A percentile compares a stretch with the other conserved stretches of the same genome.
phyloP scores from a whole-genome alignment of 2,888 invertebrate species.

The Drosophila infuscata region DNA sequence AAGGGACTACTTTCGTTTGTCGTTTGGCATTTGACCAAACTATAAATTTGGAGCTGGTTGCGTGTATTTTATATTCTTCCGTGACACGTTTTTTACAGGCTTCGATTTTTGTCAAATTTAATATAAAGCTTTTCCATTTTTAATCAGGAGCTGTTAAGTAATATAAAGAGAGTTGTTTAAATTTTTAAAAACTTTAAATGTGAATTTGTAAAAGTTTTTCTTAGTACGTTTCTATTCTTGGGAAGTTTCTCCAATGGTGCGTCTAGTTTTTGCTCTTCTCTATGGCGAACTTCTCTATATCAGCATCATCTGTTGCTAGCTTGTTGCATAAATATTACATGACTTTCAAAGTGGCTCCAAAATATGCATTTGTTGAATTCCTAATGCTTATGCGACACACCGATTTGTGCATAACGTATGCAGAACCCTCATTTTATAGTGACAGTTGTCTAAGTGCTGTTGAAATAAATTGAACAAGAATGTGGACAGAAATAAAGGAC shows the following conservation, averaged over 20 bases:
- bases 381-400: slow-evolving; percentile 9
- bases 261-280: slow-evolving; percentile 1
- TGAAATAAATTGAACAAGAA: slow-evolving; percentile 10
- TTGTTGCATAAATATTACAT: slow-evolving; percentile 30
- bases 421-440: not conserved
- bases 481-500: not conserved
- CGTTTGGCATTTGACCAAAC: not conserved
- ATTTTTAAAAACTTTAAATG: not conserved
- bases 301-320: slow-evolving; percentile 9
- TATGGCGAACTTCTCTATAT: not conserved
- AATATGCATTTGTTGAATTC: slow-evolving; percentile 23
- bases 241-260: not conserved
- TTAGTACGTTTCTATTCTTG: not conserved
- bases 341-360: slow-evolving; percentile 10
- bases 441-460: slow-evolving; percentile 28
- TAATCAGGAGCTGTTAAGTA: not conserved
- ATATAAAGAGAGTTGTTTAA: too few species aligned
- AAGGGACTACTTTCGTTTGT: slow-evolving; percentile 11
- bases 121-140: not conserved
- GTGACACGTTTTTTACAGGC: not conserved
- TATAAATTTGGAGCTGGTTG: not conserved
- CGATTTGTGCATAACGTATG: slow-evolving; percentile 10
- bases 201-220: not conserved
- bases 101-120: not conserved
- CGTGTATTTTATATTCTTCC: slow-evolving; percentile 1